Evolutionary conservation across 2,888 invertebrate genomes (phyloP).

Genomic region (Apeira syringaria): DNA sequence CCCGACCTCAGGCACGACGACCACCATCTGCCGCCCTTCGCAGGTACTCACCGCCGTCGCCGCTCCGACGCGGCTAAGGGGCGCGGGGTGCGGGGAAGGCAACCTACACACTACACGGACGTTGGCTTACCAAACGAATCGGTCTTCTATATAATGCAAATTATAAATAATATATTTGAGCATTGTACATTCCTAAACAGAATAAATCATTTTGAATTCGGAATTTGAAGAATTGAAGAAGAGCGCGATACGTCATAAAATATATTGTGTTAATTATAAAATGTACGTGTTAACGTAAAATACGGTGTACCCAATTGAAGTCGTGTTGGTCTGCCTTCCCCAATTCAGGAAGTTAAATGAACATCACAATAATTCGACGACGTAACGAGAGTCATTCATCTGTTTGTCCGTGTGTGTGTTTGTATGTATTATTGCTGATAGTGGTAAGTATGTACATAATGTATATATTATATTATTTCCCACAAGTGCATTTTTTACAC

Average conservation of each 20-base stretch:
- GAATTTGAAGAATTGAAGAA: too few species aligned
- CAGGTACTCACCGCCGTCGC: slow-evolving; percentile 53
- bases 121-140: too few species aligned
- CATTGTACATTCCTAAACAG: too few species aligned
- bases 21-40: slow-evolving; percentile 61
- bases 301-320: too few species aligned
- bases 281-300: too few species aligned
- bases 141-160: too few species aligned
- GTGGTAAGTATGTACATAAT: slow-evolving; percentile 23
- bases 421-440: slow-evolving; percentile 16
- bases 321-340: slow-evolving; percentile 19
- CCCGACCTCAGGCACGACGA: slow-evolving; percentile 92
- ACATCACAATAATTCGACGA: slow-evolving; percentile 24
- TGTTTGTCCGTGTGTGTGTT: slow-evolving; percentile 31
- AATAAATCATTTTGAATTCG: too few species aligned
- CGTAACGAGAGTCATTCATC: slow-evolving; percentile 29
- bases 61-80: neutral
- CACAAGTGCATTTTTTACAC: slow-evolving; percentile 6
- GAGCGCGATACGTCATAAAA: too few species aligned
- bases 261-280: too few species aligned
- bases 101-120: neutral
- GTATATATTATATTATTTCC: slow-evolving; percentile 14
- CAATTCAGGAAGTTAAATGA: slow-evolving; percentile 9
- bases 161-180: too few species aligned
- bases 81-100: slow-evolving; percentile 17